Evolutionary conservation across 2,797 vertebrate genomes (phyloP), one percentile per base, ranked within the genome.

Genomic region (Telmatherina bonti): DNA sequence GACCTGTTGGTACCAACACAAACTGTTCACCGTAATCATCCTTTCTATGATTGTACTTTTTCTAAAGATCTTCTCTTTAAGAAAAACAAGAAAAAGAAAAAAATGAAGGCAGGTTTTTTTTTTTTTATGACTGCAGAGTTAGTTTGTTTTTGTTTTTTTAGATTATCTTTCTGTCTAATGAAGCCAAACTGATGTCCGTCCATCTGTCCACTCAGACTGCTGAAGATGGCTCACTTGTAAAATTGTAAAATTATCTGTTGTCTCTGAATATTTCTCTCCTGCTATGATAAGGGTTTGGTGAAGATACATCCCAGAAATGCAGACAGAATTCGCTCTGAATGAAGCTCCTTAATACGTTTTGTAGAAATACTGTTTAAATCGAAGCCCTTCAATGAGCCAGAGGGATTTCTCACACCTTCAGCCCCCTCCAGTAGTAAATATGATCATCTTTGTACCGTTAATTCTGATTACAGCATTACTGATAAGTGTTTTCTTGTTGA

Each of bases 41-140:
- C 82, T 87, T 90, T 87, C 79, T 72, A 88, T 86, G 89, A 92
- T 91, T 91, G 91, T 91, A 91, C 83, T 91, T 91, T 92, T 93
- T 89, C 82, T 89, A 90, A 83, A 76, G 63, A 73, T 78, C 30
- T 71, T 72, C 38, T 85, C 49, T 60, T 55, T 67, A 5, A 72
- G 47, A 49, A 49, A 41, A 41, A 15, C 1, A 41, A 41, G 7
- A 43, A 20, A 7, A 43, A 41, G 38, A 16, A 41, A 41, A 41
- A 41, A 41, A 41, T 11, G 33, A 78, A 61, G n/a, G 36, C 70
- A 73, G 71, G 4, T n/a, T n/a, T n/a, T n/a, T n/a, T 20, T 49
- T 49, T 78, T 85, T 84, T 85, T 80, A 35, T 87, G 66, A 75
- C 66, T 84, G 74, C 84, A 82, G 81, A 64, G 73, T n/a, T n/a